Conservation (phyloP, 2,113 vertebrate species). For the Eretmodus cyanostictus region DNA sequence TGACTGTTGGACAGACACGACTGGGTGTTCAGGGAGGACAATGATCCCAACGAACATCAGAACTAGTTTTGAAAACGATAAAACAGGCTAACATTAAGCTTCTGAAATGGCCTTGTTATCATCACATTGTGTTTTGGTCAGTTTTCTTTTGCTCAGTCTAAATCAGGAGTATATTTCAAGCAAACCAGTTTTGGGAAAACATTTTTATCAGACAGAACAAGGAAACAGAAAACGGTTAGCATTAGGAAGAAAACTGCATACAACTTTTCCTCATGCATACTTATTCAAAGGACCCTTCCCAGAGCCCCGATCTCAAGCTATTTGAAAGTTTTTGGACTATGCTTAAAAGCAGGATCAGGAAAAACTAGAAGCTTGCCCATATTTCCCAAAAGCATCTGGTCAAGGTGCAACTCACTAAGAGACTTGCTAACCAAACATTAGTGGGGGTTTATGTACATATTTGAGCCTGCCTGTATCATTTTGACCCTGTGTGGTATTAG, state of each 20-base stretch:
- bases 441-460: background rate
- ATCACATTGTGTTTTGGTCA: background rate
- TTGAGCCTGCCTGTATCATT: background rate
- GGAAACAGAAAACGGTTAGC: background rate
- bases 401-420: background rate
- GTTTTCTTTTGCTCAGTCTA: background rate
- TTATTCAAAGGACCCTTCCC: background rate
- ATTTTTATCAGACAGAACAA: background rate
- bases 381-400: background rate
- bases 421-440: background rate
- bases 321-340: background rate
- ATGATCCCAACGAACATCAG: background rate
- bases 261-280: background rate
- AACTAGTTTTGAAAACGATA: background rate
- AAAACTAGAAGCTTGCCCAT: background rate
- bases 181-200: background rate
- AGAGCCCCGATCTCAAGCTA: background rate
- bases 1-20: background rate
- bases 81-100: background rate
- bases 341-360: background rate
- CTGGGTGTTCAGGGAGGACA: background rate
- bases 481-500: background rate
- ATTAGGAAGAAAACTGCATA: background rate
- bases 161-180: background rate
- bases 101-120: background rate